Percentiles rank a stretch among this genome's conserved stretches.
phyloP scores from a whole-genome alignment of 2,797 vertebrate genomes.

The Halcyon badia region DNA sequence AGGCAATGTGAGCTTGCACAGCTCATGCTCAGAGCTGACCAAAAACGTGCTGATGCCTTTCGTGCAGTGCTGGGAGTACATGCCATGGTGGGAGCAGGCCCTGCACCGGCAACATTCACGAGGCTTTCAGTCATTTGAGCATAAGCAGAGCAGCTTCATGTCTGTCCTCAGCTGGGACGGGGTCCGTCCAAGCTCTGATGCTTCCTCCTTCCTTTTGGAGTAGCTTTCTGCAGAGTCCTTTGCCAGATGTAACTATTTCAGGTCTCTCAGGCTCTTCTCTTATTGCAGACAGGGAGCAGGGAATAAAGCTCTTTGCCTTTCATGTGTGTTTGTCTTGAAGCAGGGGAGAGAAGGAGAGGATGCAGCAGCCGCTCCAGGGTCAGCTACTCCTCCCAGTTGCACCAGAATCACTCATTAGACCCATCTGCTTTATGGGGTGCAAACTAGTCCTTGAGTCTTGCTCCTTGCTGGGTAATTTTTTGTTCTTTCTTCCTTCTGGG shows the following conservation, averaged over 20 bases:
- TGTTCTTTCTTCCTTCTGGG: neutral
- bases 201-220: neutral
- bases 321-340: neutral
- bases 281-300: neutral
- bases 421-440: neutral
- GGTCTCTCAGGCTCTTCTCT: neutral
- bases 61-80: neutral
- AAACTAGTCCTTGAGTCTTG: neutral
- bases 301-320: neutral
- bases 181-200: neutral
- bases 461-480: neutral
- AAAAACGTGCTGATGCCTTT: accelerated
- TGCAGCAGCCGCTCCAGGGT: neutral
- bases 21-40: accelerated
- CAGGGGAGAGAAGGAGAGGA: neutral
- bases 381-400: neutral
- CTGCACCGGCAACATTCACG: accelerated
- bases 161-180: neutral
- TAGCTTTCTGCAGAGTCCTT: neutral
- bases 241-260: accelerated
- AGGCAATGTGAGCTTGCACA: neutral
- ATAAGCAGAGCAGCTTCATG: neutral
- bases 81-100: accelerated
- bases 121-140: neutral
- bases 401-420: neutral